Evolutionary conservation across 2,888 invertebrate species (phyloP).

Genomic region (Ophraella communa): DNA sequence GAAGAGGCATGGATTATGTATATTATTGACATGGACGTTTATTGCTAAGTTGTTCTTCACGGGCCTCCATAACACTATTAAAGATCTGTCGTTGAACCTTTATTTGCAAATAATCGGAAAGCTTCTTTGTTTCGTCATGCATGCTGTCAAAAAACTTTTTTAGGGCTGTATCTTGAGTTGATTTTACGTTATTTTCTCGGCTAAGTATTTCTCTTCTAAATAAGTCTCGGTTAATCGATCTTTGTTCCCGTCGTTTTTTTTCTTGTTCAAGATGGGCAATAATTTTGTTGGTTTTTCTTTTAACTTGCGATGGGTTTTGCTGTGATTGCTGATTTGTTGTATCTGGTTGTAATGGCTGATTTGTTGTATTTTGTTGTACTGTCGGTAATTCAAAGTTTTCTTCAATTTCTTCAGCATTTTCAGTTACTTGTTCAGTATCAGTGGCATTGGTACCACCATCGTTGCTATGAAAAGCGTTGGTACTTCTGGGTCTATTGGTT

Average conservation of each 20-base stretch:
- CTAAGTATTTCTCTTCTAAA: not conserved
- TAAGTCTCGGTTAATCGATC: conserved; percentile 8
- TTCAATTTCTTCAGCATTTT: too few species aligned
- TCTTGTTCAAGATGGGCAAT: too few species aligned
- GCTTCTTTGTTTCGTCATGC: conserved; percentile 2
- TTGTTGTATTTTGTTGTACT: too few species aligned
- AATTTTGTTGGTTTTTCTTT: not conserved
- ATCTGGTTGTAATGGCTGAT: too few species aligned
- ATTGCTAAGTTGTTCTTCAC: conserved; percentile 22
- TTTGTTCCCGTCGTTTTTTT: conserved; percentile 20
- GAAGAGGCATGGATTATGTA: too few species aligned
- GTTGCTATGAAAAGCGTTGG: too few species aligned
- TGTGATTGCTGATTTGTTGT: conserved; percentile 3
- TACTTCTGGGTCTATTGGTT: conserved; percentile 16
- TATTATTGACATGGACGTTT: too few species aligned
- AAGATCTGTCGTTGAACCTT: conserved; percentile 19
- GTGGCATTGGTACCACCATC: too few species aligned
- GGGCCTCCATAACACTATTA: conserved; percentile 9
- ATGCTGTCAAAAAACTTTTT: conserved; percentile 18
- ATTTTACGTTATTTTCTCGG: too few species aligned
- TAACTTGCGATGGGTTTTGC: conserved; percentile 5
- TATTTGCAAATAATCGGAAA: conserved; percentile 25
- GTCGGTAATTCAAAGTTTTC: too few species aligned
- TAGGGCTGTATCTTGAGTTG: conserved; percentile 20
- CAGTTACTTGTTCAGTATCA: conserved; percentile 5